phyloP scores from a whole-genome alignment of 1,140 invertebrate genomes.

The Drosophila busckii region DNA sequence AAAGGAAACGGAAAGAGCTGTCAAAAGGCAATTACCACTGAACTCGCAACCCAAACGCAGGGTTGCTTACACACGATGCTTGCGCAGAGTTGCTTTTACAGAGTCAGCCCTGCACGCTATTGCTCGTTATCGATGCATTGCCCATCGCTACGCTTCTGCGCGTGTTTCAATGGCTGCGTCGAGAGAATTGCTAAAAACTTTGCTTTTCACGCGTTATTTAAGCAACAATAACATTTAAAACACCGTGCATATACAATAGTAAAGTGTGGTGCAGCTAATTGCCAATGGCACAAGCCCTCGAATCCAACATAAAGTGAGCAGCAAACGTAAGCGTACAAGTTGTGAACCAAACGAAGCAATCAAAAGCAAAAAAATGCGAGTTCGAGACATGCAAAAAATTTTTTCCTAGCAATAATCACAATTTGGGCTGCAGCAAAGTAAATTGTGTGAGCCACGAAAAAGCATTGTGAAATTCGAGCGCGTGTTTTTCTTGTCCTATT shows the following conservation, averaged over 20 bases:
- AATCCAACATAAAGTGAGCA: conserved; percentile 27
- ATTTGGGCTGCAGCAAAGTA: conserved; percentile 31
- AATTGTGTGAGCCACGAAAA: conserved; percentile 18
- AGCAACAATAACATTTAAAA: conserved; percentile 22
- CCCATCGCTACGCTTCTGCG: conserved; percentile 57
- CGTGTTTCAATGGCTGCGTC: conserved; percentile 58
- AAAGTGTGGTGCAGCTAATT: conserved; percentile 10
- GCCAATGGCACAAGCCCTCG: conserved; percentile 7
- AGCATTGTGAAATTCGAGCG: conserved; percentile 48
- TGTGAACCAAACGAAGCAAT: conserved; percentile 6
- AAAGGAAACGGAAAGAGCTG: conserved; percentile 78
- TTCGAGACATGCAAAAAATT: conserved; percentile 54
- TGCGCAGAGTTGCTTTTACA: conserved; percentile 41
- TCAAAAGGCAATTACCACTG: conserved; percentile 36
- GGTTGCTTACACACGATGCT: conserved; percentile 5
- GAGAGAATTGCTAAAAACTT: conserved; percentile 56
- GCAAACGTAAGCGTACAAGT: conserved; percentile 4
- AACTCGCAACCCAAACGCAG: conserved; percentile 14
- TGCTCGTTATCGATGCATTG: conserved; percentile 24
- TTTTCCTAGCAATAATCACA: conserved; percentile 44
- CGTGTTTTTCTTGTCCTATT: conserved; percentile 2
- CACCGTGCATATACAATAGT: conserved; percentile 8
- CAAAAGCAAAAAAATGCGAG: conserved; percentile 36
- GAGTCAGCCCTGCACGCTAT: conserved; percentile 47
- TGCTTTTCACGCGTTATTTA: conserved; percentile 40